Evolutionary conservation across 2,888 invertebrate species (phyloP), one percentile per base, ranked within the genome.

Genomic region (Yponomeuta plumbellus): DNA sequence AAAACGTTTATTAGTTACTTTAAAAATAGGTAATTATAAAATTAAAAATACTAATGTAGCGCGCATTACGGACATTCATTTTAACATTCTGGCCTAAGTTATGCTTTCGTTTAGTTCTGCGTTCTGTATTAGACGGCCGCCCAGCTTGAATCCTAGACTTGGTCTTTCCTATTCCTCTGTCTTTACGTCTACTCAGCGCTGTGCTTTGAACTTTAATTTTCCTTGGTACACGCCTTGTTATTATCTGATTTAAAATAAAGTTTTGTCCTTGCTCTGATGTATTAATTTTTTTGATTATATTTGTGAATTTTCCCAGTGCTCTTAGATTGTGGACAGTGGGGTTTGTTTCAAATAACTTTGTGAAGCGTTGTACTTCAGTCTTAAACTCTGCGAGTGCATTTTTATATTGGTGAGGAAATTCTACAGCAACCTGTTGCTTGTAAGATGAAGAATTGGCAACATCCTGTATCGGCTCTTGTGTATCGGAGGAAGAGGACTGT

Each of bases 391-490:
- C 67, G 23, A 68, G 56, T 66, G 64, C 65, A 68, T 64, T 61
- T 44, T 44, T 67, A 65, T 67, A 68, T 66, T 68, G 67, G 59
- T 66, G 66, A 21, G 68, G 67, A 11, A 58, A 58, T 58, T 58
- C 58, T 21, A 61, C 66, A 68, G 66, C 67, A 67, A 67, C 67
- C 67, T 67, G 67, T 67, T 67, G 67, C 65, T 61, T 62, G 62
- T 65, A 67, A 65, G 67, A 67, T 21, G 63, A 67, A 65, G 65
- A 67, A 67, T 67, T 67, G 67, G 61, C 67, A 4, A 62, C 67
- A 67, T 67, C 62, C 67, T 67, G 65, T 67, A 65, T 67, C 65
- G 63, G 61, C 61, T 68, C 68, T 68, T 67, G 68, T 68, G 67
- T 65, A 68, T 68, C 63, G 23, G 66, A 68, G 68, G 44, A 44